These are phyloP conservation scores for Achlya flavicornis DNA, from an alignment of 2,888 invertebrate species.

Conservation along the genomic window DNA sequence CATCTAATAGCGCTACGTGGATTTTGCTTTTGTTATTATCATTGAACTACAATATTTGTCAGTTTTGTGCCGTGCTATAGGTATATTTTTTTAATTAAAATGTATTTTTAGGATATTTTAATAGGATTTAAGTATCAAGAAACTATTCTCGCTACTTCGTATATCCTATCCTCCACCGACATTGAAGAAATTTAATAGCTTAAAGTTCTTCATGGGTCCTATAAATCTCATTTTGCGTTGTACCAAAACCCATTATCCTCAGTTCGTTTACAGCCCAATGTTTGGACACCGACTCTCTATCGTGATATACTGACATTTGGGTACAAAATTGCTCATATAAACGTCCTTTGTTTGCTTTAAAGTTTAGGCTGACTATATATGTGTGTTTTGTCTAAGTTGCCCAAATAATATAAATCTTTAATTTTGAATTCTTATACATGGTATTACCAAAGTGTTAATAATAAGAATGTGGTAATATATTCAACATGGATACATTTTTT, in stretches of 20 bases:
- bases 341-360: constrained; percentile 6
- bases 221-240: constrained; percentile 46
- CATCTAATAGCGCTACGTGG: background rate
- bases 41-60: too few species aligned
- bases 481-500: too few species aligned
- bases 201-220: constrained; percentile 40
- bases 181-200: constrained; percentile 44
- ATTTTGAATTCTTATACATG: too few species aligned
- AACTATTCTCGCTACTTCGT: background rate
- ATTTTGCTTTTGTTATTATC: too few species aligned
- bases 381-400: too few species aligned
- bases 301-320: constrained; percentile 25
- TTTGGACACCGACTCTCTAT: constrained; percentile 27
- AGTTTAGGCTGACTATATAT: background rate
- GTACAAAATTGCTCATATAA: constrained; percentile 18
- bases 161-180: constrained; percentile 5
- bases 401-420: too few species aligned
- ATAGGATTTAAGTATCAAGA: background rate
- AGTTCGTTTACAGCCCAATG: constrained; percentile 39
- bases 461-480: too few species aligned
- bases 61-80: too few species aligned
- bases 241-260: constrained; percentile 48
- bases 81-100: too few species aligned
- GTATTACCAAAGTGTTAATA: background rate
- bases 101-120: too few species aligned